Base-by-base conservation (phyloP, 2,113 vertebrate genomes). In the Atractosteus spatula region DNA sequence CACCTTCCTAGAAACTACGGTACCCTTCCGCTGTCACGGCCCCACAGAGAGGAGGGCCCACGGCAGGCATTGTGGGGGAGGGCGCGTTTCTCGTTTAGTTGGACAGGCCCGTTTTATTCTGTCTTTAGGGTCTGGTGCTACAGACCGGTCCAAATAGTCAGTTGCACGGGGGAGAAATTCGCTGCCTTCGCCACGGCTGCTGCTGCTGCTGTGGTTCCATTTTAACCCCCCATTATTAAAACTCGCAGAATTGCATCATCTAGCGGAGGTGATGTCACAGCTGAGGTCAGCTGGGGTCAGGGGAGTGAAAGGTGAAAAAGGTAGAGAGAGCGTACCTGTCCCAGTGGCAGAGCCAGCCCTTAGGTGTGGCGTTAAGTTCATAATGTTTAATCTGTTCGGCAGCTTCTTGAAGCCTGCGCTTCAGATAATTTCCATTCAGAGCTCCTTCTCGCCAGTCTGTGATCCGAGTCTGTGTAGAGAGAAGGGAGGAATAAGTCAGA, bases 271-370 rank as follows among this genome's bases (percentile, higher is more conserved):
- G 91, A 93, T 91, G 93, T 92, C 92, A 93, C 92, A 91, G 93
- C 88, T 93, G 93, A 93, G 92, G 90, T 69, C 75, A 74, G 81
- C 83, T 76, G 85, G 77, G 81, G 84, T 10, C 7, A 5, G 43
- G 88, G 89, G 83, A 92, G 94, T 96, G 94, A 97, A 95, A 97
- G 94, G 94, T 98, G 95, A 96, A 92, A 98, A 96, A 96, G 95
- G 95, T 93, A 97, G 97, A 95, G 94, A 96, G 93, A 95, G 92
- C 97, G 95, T 99, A 99, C 97, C 97, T 99, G 97, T 99, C 97
- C 97, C 97, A 99, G 97, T 98, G 97, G 97, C 97, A 99, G 96
- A 97, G 97, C 97, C 97, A 99, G 97, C 97, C 97, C 96, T 99
- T 99, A 94, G 97, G 97, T 89, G 97, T 92, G 95, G 97, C 97